Evolutionary conservation across 92 coral and sea anemone genomes (phyloP).

Genomic region (Blastomussa wellsi): DNA sequence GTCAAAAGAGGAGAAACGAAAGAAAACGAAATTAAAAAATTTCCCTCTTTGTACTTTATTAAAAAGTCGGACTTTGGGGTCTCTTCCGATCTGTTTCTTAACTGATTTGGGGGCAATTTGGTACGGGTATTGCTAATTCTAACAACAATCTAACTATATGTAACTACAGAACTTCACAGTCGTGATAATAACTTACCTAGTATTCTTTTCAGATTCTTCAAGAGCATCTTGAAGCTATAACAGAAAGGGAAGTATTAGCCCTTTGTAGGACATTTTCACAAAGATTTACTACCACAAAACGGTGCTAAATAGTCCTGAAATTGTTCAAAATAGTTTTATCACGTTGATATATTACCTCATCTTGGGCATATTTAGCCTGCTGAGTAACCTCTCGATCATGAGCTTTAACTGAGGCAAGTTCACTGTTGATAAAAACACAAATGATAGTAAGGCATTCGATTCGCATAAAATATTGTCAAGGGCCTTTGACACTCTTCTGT

Average conservation of each 20-base stretch:
- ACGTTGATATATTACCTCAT: constrained; percentile 55
- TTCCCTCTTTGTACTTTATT: too few species aligned
- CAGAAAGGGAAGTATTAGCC: background rate
- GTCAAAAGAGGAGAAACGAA: too few species aligned
- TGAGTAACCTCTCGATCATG: constrained; percentile 96
- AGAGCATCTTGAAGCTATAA: constrained; percentile 82
- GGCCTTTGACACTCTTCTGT: too few species aligned
- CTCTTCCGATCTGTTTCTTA: background rate
- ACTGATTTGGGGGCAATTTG: too few species aligned
- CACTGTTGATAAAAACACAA: constrained; percentile 43
- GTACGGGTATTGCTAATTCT: too few species aligned
- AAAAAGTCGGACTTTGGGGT: background rate
- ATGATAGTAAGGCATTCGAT: background rate
- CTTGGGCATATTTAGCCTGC: constrained; percentile 85
- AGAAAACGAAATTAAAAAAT: too few species aligned
- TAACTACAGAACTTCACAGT: too few species aligned
- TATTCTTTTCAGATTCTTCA: constrained; percentile 91
- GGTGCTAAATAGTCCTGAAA: background rate
- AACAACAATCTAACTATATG: too few species aligned
- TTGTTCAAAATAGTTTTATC: background rate
- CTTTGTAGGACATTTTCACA: background rate
- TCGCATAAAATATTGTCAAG: too few species aligned
- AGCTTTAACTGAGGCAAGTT: constrained; percentile 88
- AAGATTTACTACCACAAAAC: background rate
- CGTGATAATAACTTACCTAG: constrained; percentile 77